These are phyloP conservation scores for Cichladusa arquata DNA, from an alignment of 2,113 vertebrate genomes.

Conservation along the genomic window DNA sequence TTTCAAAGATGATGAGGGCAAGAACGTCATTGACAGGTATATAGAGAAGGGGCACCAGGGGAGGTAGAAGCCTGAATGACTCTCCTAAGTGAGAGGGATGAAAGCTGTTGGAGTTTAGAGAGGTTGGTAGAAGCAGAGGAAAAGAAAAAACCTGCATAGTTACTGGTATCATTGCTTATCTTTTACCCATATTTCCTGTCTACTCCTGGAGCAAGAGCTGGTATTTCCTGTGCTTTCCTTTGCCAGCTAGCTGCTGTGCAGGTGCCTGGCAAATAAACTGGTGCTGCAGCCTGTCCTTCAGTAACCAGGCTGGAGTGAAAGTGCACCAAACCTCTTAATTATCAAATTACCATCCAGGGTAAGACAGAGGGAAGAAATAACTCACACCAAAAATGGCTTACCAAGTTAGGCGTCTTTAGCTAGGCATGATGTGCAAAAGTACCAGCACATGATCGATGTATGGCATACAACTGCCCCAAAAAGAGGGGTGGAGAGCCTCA, in stretches of 20 bases:
- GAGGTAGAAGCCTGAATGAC: not conserved
- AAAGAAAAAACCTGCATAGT: not conserved
- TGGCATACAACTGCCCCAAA: not conserved
- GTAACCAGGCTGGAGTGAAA: not conserved
- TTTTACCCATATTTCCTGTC: not conserved
- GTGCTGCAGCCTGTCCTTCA: not conserved
- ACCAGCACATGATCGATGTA: fast-evolving
- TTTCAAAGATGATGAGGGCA: not conserved
- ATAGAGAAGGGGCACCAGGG: not conserved
- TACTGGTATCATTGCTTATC: not conserved
- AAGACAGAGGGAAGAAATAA: not conserved
- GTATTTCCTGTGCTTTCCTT: not conserved
- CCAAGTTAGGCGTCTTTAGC: not conserved
- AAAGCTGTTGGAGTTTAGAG: not conserved
- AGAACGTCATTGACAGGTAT: fast-evolving
- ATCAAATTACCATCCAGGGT: not conserved
- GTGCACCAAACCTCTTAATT: not conserved
- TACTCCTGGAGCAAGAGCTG: not conserved
- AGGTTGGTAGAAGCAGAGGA: not conserved
- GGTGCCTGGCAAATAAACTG: not conserved
- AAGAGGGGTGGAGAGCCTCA: not conserved
- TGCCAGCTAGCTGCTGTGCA: fast-evolving
- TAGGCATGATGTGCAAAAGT: not conserved
- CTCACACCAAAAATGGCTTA: not conserved
- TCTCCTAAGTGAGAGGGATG: not conserved